Percentiles rank a stretch among this genome's conserved stretches.
Evolutionary conservation across 2,888 invertebrate genomes (phyloP).

Genomic region (Dyspetes luteomarginatus): DNA sequence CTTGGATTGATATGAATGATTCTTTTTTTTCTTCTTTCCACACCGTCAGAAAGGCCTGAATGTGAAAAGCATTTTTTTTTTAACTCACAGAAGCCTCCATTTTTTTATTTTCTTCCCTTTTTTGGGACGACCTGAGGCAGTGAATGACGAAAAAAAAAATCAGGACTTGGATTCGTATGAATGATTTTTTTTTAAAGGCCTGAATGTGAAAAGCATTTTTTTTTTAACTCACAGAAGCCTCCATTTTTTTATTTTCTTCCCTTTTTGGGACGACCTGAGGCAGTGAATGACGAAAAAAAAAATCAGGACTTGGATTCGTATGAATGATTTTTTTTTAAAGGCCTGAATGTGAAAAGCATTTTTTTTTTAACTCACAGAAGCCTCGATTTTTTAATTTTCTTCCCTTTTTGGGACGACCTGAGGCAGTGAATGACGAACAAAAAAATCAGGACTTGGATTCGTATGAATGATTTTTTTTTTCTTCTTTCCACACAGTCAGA

Average conservation of each 20-base stretch:
- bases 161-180: not conserved
- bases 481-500: too few relatives aligned
- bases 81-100: not conserved
- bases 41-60: not conserved
- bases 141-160: slow-evolving; percentile 4
- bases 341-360: not conserved
- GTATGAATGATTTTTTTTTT: too few relatives aligned
- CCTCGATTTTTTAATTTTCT: not conserved
- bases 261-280: too few relatives aligned
- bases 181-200: too few relatives aligned
- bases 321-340: too few relatives aligned
- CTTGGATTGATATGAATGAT: not conserved
- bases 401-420: too few relatives aligned
- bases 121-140: too few relatives aligned
- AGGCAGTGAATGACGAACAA: not conserved
- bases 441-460: not conserved
- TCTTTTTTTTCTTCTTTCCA: not conserved
- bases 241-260: not conserved
- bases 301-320: not conserved
- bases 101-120: not conserved
- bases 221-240: not conserved
- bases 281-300: slow-evolving; percentile 3
- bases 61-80: not conserved
- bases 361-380: not conserved
- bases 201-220: not conserved